These are phyloP conservation scores for Otolemur crassicaudatus DNA, from an alignment of 2,797 vertebrate species.

Conservation along the genomic window DNA sequence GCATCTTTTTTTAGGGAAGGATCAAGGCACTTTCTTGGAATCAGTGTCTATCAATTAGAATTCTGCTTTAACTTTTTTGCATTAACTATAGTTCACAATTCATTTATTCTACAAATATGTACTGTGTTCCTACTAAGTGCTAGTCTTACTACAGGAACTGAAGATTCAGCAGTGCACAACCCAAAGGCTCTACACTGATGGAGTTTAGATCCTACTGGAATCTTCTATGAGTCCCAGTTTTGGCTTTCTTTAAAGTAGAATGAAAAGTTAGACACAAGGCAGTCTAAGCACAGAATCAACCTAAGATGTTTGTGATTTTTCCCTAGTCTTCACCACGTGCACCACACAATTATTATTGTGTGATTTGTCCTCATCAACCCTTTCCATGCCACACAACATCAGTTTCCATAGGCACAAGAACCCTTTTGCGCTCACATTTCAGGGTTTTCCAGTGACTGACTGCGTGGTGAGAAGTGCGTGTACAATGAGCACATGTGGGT, in stretches of 20 bases:
- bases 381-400: background rate
- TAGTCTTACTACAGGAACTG: background rate
- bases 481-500: background rate
- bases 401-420: background rate
- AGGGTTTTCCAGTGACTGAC: constrained; percentile 44
- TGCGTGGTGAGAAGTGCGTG: constrained; percentile 1
- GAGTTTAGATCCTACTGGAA: background rate
- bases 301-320: background rate
- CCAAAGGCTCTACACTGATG: background rate
- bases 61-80: constrained; percentile 31
- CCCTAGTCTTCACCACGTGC: background rate
- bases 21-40: background rate
- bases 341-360: background rate
- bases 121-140: background rate
- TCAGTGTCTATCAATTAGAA: background rate
- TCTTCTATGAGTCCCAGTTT: background rate
- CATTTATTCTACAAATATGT: background rate
- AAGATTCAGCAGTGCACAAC: background rate
- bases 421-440: background rate
- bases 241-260: background rate
- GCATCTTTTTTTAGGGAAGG: background rate
- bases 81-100: background rate
- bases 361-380: background rate
- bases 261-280: background rate
- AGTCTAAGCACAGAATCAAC: background rate